phyloP scores from a whole-genome alignment of 2,113 vertebrate species.

The Tautogolabrus adspersus region DNA sequence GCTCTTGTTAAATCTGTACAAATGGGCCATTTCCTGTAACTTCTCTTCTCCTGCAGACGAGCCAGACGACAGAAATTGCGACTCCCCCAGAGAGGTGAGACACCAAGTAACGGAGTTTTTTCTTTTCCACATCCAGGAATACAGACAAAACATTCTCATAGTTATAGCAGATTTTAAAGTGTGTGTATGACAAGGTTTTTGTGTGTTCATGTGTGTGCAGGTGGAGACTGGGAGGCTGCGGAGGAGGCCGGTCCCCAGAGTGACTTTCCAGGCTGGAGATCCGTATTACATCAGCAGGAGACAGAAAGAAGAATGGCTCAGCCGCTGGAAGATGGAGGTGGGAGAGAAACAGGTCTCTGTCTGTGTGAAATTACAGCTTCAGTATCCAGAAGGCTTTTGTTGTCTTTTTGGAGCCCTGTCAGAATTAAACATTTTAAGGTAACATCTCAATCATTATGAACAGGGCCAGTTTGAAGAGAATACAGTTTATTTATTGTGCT shows the following conservation, averaged over 20 bases:
- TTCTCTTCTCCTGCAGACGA: slow-evolving; percentile 82
- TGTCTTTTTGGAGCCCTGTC: background rate
- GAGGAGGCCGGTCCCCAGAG: slow-evolving; percentile 93
- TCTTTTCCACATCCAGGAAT: slow-evolving; percentile 9
- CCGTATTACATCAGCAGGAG: slow-evolving; percentile 97
- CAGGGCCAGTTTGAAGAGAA: background rate
- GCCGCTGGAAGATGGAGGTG: slow-evolving; percentile 96
- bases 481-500: background rate
- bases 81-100: slow-evolving; percentile 92
- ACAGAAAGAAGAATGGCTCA: slow-evolving; percentile 95
- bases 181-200: slow-evolving; percentile 28
- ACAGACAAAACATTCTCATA: background rate
- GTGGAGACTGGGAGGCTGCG: slow-evolving; percentile 91
- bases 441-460: background rate
- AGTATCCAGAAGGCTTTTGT: background rate
- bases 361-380: slow-evolving; percentile 44
- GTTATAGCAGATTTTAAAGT: slow-evolving; percentile 7
- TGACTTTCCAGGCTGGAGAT: slow-evolving; percentile 97
- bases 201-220: slow-evolving; percentile 76
- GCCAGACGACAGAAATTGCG: slow-evolving; percentile 90
- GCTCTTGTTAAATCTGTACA: slow-evolving; percentile 58
- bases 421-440: background rate
- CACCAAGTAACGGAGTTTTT: background rate
- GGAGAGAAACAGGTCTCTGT: slow-evolving; percentile 75
- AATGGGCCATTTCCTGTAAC: slow-evolving; percentile 66